Evolutionary conservation across 2,888 invertebrate species (phyloP).

Genomic region (Meliscaeva auricollis): DNA sequence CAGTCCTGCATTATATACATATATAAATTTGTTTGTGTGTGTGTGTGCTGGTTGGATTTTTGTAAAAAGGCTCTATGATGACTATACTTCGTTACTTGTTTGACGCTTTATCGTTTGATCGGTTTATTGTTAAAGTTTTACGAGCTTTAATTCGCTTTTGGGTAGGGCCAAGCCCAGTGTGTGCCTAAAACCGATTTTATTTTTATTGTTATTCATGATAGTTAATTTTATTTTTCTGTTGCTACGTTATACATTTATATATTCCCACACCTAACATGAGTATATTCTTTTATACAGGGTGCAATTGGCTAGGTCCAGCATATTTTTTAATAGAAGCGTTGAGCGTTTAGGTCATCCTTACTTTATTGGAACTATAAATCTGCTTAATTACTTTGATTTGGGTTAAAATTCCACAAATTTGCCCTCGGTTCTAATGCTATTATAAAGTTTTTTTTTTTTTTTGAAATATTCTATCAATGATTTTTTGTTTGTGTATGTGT

Average conservation of each 20-base stretch:
- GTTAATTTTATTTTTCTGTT: constrained; percentile 65
- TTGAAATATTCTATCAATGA: too few species aligned
- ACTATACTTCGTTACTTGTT: constrained; percentile 23
- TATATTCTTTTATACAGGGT: background rate
- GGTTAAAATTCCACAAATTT: too few species aligned
- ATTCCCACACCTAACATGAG: constrained; percentile 16
- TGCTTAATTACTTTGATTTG: too few species aligned
- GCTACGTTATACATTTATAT: constrained; percentile 39
- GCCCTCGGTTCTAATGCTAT: too few species aligned
- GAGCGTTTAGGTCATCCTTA: too few species aligned
- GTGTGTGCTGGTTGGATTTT: background rate
- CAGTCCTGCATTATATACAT: background rate
- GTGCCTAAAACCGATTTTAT: constrained; percentile 56
- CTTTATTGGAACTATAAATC: too few species aligned
- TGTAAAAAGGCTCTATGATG: background rate
- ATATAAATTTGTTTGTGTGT: background rate
- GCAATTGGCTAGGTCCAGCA: constrained; percentile 34
- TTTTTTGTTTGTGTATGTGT: too few species aligned
- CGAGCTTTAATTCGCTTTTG: constrained; percentile 46
- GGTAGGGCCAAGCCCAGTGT: background rate
- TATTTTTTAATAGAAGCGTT: too few species aligned
- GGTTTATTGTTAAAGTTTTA: constrained; percentile 75
- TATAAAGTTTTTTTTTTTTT: too few species aligned
- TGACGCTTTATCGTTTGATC: constrained; percentile 61
- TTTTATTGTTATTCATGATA: constrained; percentile 70